These are phyloP conservation scores for Lasioglossum lativentre DNA, from an alignment of 2,888 invertebrate species.

Conservation along the genomic window DNA sequence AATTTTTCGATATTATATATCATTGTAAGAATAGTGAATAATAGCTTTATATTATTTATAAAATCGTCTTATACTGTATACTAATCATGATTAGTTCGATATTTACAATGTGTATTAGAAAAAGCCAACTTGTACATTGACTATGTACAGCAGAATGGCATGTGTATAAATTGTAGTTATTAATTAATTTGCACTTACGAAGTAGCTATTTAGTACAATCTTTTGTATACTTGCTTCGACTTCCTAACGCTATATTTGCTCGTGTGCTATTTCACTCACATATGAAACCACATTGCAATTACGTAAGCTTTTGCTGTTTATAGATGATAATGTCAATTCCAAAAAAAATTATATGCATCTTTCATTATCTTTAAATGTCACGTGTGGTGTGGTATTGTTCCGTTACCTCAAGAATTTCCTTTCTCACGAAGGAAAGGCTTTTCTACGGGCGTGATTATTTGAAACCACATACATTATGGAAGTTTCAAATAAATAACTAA, in stretches of 20 bases:
- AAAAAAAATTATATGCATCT: conserved; percentile 33
- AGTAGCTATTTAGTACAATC: conserved; percentile 40
- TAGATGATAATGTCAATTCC: conserved; percentile 15
- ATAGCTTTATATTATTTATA: conserved; percentile 68
- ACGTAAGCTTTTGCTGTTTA: conserved; percentile 27
- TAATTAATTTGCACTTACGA: conserved; percentile 39
- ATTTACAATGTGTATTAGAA: conserved; percentile 71
- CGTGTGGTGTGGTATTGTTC: conserved; percentile 15
- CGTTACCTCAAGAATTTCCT: conserved; percentile 12
- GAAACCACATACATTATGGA: conserved; percentile 4
- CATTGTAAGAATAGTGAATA: conserved; percentile 65
- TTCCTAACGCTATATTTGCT: conserved; percentile 44
- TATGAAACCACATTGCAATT: conserved; percentile 26
- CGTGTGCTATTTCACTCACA: conserved; percentile 38
- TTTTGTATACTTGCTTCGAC: conserved; percentile 51
- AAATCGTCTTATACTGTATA: conserved; percentile 59
- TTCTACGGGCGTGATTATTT: conserved; percentile 8
- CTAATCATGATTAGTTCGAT: conserved; percentile 47
- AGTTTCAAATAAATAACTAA: conserved; percentile 30
- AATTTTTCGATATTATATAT: conserved; percentile 42
- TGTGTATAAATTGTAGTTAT: conserved; percentile 33
- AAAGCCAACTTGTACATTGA: conserved; percentile 60
- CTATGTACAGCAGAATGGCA: conserved; percentile 65
- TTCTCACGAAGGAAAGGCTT: background rate
- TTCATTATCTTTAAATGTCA: conserved; percentile 33